Evolutionary conservation across 2,797 vertebrate genomes (phyloP), one percentile per base, ranked within the genome.

Genomic region (Simalia tracyae): DNA sequence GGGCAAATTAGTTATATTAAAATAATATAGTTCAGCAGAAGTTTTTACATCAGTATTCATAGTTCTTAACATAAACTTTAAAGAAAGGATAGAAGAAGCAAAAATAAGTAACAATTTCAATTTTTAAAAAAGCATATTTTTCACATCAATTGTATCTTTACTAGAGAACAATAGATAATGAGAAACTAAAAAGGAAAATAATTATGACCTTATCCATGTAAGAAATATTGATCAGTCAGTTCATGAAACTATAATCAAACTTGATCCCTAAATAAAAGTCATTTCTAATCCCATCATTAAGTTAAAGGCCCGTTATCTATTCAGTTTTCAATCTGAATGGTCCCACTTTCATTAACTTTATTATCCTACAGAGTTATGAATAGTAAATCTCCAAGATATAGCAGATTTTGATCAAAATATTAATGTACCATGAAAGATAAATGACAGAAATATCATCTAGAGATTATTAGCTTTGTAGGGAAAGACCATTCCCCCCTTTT

Each of bases 201-300:
- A 87, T 91, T 92, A 81, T 15, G 50, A 64, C 57, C 89, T 90
- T 92, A 90, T 92, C 68, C 92, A 88, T 88, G 92, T 64, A 90
- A 90, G 60, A 92, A 88, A 90, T 2, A 57, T 19, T 42, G 90
- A 93, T 90, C 7, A 56, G 66, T 92, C 90, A 2, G 46, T 88
- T 94, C 91, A 24, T 90, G 85, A 89, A 90, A 86, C 1, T 76
- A 88, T 46, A 91, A 68, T 86, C 50, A 84, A 28, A 12, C 5
- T 90, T 84, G 0, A 0, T 89, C 85, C 0, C 54, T 57, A 31
- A 93, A 72, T 46, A 17, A 66, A 54, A 57, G 1, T 60, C 0
- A 19, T 4, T 0, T 60, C 94, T 90, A 91, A 66, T 93, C 87
- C 90, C 31, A 91, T 89, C 87, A 91, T 89, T 93, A 93, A 89